phyloP scores from a whole-genome alignment of 2,113 vertebrate genomes.

The Prunella himalayana region DNA sequence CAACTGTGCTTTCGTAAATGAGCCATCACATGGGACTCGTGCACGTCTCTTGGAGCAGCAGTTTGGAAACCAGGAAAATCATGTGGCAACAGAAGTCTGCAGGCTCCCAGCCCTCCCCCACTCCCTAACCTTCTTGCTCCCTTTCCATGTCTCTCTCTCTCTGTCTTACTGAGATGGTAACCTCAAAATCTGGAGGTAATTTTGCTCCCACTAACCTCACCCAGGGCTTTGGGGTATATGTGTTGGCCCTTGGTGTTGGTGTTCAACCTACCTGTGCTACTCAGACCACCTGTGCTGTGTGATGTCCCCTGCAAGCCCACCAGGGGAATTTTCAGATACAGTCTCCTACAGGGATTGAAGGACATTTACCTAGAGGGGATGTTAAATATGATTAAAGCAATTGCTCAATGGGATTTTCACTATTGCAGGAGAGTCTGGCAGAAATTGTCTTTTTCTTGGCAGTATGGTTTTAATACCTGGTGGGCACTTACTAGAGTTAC shows the following conservation, averaged over 20 bases:
- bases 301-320: background rate
- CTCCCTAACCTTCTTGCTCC: background rate
- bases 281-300: background rate
- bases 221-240: background rate
- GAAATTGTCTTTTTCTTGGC: background rate
- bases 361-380: background rate
- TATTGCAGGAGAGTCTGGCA: background rate
- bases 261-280: background rate
- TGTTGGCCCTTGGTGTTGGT: background rate
- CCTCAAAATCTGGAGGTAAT: background rate
- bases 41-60: background rate
- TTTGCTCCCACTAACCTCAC: background rate
- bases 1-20: conserved; percentile 56
- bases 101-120: background rate
- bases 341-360: background rate
- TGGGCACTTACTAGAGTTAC: background rate
- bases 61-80: conserved; percentile 66
- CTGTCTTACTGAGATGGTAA: background rate
- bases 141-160: background rate
- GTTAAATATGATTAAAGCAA: background rate
- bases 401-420: conserved; percentile 7
- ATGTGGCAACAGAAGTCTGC: conserved; percentile 60
- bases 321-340: background rate
- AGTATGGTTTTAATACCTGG: background rate
- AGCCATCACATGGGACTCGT: conserved; percentile 64